A percentile compares a stretch with the other conserved stretches of the same genome.
Conservation (phyloP, 2,113 vertebrate genomes). For the Cryptotis parvus region DNA sequence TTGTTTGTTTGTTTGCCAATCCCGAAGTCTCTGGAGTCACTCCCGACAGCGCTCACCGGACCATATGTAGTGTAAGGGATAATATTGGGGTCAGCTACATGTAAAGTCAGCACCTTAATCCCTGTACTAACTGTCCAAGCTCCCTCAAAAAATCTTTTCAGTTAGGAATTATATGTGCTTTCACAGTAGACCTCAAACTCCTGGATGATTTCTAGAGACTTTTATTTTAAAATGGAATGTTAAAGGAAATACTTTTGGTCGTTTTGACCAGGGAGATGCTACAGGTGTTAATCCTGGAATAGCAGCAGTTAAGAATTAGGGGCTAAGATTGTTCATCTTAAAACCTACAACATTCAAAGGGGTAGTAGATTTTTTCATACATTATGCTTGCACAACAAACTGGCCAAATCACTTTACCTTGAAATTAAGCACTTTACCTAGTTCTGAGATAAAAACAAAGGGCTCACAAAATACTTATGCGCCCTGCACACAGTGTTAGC, state of each 20-base stretch:
- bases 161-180: not conserved
- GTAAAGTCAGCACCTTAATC: no score
- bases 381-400: slow-evolving; percentile 6
- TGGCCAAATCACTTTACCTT: slow-evolving; percentile 21
- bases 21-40: no score
- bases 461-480: not conserved
- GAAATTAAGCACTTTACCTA: slow-evolving; percentile 11
- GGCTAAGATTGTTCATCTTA: not conserved
- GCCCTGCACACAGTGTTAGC: not conserved
- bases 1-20: not conserved
- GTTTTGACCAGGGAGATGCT: no score
- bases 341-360: not conserved
- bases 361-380: not conserved
- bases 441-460: not conserved
- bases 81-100: no score
- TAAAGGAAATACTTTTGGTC: not conserved
- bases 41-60: no score
- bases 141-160: no score
- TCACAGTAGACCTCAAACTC: not conserved
- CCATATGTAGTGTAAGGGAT: no score
- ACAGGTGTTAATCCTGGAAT: no score
- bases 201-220: not conserved
- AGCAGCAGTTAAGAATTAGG: not conserved
- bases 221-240: no score
- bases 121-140: no score